Evolutionary conservation across 2,113 vertebrate genomes (phyloP).

Genomic region (Ceyx margarethae): DNA sequence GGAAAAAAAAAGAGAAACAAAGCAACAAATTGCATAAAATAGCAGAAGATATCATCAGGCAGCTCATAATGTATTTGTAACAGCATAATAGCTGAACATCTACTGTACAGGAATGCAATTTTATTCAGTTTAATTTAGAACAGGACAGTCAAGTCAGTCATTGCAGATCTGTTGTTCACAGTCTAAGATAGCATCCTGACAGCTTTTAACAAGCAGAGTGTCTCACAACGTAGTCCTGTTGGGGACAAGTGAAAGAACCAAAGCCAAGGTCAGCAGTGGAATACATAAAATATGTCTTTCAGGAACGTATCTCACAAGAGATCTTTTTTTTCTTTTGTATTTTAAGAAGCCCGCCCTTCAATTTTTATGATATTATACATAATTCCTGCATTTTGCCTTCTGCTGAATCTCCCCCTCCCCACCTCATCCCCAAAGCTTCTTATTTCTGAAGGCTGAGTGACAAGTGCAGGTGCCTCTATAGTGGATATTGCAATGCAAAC

Average conservation of each 20-base stretch:
- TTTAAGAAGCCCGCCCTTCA: neutral
- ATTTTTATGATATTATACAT: conserved; percentile 19
- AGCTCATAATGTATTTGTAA: conserved; percentile 32
- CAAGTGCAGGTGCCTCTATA: neutral
- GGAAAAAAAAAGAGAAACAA: neutral
- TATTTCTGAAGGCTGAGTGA: conserved; percentile 15
- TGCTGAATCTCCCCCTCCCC: neutral
- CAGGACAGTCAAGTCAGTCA: conserved; percentile 29
- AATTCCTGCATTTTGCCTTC: neutral
- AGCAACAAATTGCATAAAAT: conserved; percentile 34
- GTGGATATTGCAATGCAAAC: conserved; percentile 37
- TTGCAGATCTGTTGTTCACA: neutral
- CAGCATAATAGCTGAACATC: conserved; percentile 21
- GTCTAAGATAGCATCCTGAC: conserved; percentile 22
- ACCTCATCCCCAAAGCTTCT: neutral
- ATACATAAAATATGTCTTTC: neutral
- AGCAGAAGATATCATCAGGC: neutral
- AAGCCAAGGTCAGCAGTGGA: neutral
- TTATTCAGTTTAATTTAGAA: conserved; percentile 50
- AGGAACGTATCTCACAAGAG: neutral
- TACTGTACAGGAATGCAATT: conserved; percentile 29
- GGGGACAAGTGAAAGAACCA: neutral
- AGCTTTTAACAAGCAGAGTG: conserved; percentile 22
- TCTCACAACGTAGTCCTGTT: neutral
- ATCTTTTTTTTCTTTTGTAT: neutral